Percentiles rank a stretch among this genome's conserved stretches.
These are phyloP conservation scores for Heliconius hermathena DNA, from an alignment of 1,140 invertebrate species.

Conservation along the genomic window DNA sequence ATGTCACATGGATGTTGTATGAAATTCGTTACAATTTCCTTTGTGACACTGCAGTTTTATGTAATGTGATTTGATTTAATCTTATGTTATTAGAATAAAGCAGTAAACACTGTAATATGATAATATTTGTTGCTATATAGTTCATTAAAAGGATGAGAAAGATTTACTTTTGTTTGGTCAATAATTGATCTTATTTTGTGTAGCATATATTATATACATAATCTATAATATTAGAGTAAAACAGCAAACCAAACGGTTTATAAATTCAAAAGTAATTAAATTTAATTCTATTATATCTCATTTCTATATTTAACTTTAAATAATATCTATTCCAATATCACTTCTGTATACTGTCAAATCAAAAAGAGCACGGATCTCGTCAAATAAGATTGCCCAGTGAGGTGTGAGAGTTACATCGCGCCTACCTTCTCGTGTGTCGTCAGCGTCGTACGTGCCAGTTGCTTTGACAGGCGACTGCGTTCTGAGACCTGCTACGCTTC, in stretches of 20 bases:
- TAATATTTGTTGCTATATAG: too few species aligned
- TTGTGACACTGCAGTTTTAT: neutral
- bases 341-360: neutral
- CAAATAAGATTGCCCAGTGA: conserved; percentile 21
- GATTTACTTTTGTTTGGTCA: too few species aligned
- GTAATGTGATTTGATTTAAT: neutral
- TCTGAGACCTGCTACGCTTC: conserved; percentile 37
- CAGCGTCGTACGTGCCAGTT: conserved; percentile 38
- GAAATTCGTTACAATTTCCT: neutral
- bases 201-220: too few species aligned
- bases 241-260: too few species aligned
- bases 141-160: too few species aligned
- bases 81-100: neutral
- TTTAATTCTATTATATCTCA: neutral
- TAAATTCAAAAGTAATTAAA: too few species aligned
- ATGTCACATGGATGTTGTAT: neutral
- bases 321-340: neutral
- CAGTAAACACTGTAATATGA: neutral
- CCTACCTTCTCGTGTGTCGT: conserved; percentile 39
- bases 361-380: conserved; percentile 10
- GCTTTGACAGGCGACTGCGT: conserved; percentile 53
- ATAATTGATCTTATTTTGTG: too few species aligned
- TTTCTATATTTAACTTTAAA: neutral
- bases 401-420: conserved; percentile 38
- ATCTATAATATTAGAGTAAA: too few species aligned